Percentiles rank a stretch among this genome's conserved stretches.
Conservation (phyloP, 2,797 vertebrate genomes). For the Podargus strigoides region DNA sequence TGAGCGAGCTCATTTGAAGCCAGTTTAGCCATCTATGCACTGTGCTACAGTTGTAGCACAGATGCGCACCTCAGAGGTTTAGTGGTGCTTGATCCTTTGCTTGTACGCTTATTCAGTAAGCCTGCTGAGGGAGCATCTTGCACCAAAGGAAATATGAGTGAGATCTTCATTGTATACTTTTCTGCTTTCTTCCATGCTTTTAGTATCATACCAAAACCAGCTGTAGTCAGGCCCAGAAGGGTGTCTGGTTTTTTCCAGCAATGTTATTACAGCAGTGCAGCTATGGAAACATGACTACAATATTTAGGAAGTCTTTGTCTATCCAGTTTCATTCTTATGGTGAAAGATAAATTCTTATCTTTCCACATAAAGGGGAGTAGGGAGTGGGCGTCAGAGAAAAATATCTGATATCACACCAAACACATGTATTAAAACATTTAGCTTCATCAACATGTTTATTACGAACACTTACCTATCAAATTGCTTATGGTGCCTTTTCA, state of each 20-base stretch:
- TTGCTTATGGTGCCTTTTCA: background rate
- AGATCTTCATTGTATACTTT: background rate
- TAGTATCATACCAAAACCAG: background rate
- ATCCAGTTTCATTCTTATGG: background rate
- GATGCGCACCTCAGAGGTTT: rapidly evolving
- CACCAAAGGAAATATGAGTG: background rate
- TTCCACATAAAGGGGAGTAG: background rate
- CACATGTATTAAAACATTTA: background rate
- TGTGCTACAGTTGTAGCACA: background rate
- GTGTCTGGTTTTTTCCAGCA: background rate
- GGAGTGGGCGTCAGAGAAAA: background rate
- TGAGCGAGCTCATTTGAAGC: background rate
- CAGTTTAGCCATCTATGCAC: background rate
- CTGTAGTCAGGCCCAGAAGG: background rate
- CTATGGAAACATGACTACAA: background rate
- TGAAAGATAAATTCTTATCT: no score
- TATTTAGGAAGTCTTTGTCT: background rate
- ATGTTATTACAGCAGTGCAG: background rate
- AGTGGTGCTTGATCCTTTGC: background rate
- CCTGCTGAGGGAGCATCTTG: background rate
- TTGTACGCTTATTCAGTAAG: background rate
- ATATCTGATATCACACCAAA: background rate
- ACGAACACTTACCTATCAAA: background rate
- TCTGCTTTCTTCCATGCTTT: background rate
- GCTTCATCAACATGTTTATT: background rate